Percentiles rank a stretch among this genome's conserved stretches.
phyloP scores from a whole-genome alignment of 2,113 vertebrate species.

The Psammodynastes pulverulentus region DNA sequence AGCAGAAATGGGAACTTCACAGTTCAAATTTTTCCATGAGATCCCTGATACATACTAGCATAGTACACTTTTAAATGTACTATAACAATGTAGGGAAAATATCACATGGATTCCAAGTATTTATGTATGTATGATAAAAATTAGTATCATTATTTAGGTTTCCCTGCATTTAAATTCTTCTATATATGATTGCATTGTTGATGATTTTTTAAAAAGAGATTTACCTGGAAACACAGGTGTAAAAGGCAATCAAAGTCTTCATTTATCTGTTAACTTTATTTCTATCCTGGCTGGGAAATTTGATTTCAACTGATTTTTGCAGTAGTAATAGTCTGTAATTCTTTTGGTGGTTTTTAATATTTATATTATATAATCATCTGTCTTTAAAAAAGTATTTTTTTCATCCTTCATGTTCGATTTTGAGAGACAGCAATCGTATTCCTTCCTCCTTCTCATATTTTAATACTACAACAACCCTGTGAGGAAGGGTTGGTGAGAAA shows the following conservation, averaged over 20 bases:
- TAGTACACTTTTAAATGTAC: neutral
- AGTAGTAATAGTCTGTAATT: neutral
- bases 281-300: neutral
- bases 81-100: neutral
- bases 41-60: neutral
- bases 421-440: neutral
- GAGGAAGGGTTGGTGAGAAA: neutral
- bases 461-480: neutral
- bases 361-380: neutral
- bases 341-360: neutral
- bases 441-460: neutral
- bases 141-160: neutral
- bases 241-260: neutral
- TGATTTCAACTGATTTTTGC: neutral
- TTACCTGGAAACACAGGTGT: neutral
- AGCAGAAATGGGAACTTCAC: neutral
- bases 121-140: neutral
- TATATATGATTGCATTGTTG: neutral
- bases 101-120: neutral
- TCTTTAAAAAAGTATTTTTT: neutral
- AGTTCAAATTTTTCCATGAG: neutral
- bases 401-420: neutral
- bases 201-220: neutral
- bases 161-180: neutral
- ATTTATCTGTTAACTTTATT: neutral